Evolutionary conservation across 30 jellyfish, hydroid and myxozoan species (phyloP).

Genomic region (Clytia hemisphaerica): DNA sequence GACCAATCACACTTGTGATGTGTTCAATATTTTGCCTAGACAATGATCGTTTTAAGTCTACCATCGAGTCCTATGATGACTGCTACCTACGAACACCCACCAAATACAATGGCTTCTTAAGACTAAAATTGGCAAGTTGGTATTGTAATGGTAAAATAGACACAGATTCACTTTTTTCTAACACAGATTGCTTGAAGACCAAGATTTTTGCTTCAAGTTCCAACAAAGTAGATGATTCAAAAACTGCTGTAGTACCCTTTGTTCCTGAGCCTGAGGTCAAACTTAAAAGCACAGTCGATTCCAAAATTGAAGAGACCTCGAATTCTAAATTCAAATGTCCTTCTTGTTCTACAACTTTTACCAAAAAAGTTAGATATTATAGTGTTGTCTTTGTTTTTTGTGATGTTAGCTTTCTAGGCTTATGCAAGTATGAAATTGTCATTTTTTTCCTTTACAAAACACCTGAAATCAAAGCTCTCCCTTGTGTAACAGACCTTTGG

Average conservation of each 20-base stretch:
- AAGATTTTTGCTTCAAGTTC: conserved; percentile 9
- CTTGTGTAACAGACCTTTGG: too few species aligned
- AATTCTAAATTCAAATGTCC: conserved; percentile 13
- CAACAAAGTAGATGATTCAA: conserved; percentile 4
- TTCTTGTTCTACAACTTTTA: conserved; percentile 12
- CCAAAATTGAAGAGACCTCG: background rate
- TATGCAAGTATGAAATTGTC: too few species aligned
- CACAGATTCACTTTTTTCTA: conserved; percentile 14
- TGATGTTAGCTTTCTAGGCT: too few species aligned
- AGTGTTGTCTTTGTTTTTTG: too few species aligned
- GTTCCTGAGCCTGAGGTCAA: conserved; percentile 5
- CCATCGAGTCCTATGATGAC: background rate
- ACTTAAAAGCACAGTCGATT: conserved; percentile 3
- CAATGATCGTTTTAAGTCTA: background rate
- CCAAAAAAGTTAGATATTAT: conserved; percentile 31
- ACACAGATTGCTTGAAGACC: background rate
- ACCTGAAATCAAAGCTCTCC: too few species aligned
- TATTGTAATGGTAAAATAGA: background rate
- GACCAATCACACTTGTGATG: background rate
- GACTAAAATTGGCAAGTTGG: conserved; percentile 16
- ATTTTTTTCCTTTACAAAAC: too few species aligned
- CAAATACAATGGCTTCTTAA: conserved; percentile 2
- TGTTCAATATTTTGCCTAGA: conserved; percentile 1
- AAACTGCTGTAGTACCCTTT: background rate
- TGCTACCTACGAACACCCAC: conserved; percentile 14